These are phyloP conservation scores for Cariama cristata DNA, from an alignment of 2,113 vertebrate genomes.

Conservation along the genomic window DNA sequence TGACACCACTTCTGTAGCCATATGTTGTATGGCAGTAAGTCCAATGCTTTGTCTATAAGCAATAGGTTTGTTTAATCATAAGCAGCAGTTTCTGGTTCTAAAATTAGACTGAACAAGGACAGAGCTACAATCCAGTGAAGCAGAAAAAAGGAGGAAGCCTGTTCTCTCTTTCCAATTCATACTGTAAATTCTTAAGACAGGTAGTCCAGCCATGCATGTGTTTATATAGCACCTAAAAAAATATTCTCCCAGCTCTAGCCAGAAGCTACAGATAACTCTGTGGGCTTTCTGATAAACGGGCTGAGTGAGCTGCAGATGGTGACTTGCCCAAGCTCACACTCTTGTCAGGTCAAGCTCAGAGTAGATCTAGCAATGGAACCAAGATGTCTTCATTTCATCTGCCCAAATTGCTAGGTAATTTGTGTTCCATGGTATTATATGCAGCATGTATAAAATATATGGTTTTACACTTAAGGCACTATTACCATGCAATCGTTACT, in stretches of 20 bases:
- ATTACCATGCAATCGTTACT: background rate
- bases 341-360: background rate
- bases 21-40: background rate
- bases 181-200: background rate
- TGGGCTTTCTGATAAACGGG: background rate
- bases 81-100: background rate
- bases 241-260: background rate
- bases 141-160: background rate
- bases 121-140: background rate
- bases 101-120: background rate
- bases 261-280: background rate
- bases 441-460: background rate
- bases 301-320: background rate
- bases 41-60: background rate
- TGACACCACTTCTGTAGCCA: background rate
- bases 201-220: background rate
- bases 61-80: background rate
- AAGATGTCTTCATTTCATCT: background rate
- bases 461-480: background rate
- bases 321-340: background rate
- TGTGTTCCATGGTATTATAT: background rate
- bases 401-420: background rate
- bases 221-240: background rate
- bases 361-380: background rate
- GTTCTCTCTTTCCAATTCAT: background rate